A percentile compares a stretch with the other conserved stretches of the same genome.
phyloP scores from a whole-genome alignment of 2,113 vertebrate genomes.

The Elephas maximus region DNA sequence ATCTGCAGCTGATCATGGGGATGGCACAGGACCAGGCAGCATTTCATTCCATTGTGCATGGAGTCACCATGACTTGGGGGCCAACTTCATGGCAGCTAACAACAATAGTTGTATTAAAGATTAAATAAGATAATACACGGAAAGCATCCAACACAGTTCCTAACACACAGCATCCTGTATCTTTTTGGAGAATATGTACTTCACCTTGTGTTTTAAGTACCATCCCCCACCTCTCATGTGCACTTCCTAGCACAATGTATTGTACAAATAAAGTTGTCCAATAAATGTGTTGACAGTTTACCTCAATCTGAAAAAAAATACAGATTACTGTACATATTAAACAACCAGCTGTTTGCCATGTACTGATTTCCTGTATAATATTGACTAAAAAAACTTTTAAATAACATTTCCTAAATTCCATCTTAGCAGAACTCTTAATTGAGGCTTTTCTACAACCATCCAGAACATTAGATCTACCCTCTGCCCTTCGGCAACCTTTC shows the following conservation, averaged over 20 bases:
- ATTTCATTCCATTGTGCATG: background rate
- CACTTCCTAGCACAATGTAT: conserved; percentile 9
- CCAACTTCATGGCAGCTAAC: background rate
- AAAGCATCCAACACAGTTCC: conserved; percentile 21
- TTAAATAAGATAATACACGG: conserved; percentile 1
- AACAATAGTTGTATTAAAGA: conserved; percentile 36
- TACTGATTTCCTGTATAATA: conserved; percentile 54
- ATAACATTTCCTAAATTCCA: conserved; percentile 56
- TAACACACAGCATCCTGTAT: background rate
- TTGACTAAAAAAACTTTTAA: conserved; percentile 30
- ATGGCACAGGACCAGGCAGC: background rate
- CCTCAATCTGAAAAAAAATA: background rate
- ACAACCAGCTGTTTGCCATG: background rate
- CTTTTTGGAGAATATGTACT: conserved; percentile 27
- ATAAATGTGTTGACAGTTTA: conserved; percentile 45
- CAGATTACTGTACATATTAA: conserved; percentile 40
- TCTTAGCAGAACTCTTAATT: conserved; percentile 44
- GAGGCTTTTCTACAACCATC: background rate
- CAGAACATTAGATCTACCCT: background rate
- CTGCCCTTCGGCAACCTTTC: conserved; percentile 22
- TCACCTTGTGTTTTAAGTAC: conserved; percentile 42
- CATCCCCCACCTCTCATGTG: background rate
- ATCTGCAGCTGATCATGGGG: background rate
- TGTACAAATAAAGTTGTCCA: background rate
- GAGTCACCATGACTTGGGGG: background rate